phyloP scores from a whole-genome alignment of 2,888 invertebrate genomes.

The Temnothorax unifasciatus region DNA sequence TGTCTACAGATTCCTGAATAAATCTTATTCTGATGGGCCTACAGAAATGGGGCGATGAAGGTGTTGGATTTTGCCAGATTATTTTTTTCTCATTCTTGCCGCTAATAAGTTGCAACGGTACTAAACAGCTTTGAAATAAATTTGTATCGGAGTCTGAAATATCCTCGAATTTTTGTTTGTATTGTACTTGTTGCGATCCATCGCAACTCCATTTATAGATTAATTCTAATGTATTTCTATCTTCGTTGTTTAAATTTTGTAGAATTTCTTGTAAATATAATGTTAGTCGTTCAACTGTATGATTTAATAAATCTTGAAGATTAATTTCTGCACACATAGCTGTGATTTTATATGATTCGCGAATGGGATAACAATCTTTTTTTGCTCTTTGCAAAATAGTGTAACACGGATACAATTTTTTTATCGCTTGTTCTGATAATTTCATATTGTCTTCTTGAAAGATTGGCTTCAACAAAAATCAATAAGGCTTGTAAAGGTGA shows the following conservation, averaged over 20 bases:
- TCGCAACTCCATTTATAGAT: constrained; percentile 77
- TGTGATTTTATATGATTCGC: constrained; percentile 8
- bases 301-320: constrained; percentile 46
- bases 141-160: constrained; percentile 69
- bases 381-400: constrained; percentile 32
- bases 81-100: constrained; percentile 54
- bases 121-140: constrained; percentile 75
- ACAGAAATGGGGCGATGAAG: constrained; percentile 71
- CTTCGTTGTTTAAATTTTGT: constrained; percentile 2
- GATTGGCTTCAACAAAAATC: constrained; percentile 11
- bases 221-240: constrained; percentile 62
- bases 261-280: constrained; percentile 21
- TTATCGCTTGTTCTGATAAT: constrained; percentile 17
- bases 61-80: constrained; percentile 76
- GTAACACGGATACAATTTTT: constrained; percentile 34
- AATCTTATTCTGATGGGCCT: constrained; percentile 69
- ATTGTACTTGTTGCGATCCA: constrained; percentile 73
- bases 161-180: constrained; percentile 76
- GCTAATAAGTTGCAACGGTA: constrained; percentile 46
- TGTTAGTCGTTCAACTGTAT: constrained; percentile 21
- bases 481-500: background rate
- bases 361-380: constrained; percentile 49
- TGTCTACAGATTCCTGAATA: constrained; percentile 65
- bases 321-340: constrained; percentile 27
- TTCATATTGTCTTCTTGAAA: constrained; percentile 42